phyloP scores from a whole-genome alignment of 2,113 vertebrate genomes.

The Probosciger aterrimus region DNA sequence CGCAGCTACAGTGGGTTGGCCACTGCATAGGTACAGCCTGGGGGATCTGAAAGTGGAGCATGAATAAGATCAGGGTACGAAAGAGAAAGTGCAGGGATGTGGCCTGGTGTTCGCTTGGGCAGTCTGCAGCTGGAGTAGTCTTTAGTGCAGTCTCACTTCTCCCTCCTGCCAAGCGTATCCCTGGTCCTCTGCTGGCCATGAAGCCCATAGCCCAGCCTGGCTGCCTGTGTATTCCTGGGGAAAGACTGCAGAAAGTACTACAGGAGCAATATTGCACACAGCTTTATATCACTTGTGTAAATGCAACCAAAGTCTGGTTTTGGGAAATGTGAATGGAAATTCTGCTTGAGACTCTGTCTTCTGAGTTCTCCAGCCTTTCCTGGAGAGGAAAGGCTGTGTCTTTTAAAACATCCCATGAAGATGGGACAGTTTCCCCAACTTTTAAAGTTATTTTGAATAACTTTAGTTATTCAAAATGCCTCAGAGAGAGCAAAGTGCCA shows the following conservation, averaged over 20 bases:
- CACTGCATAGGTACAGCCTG: background rate
- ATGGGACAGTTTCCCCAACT: background rate
- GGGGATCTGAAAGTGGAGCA: background rate
- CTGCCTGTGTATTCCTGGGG: background rate
- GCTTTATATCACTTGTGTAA: background rate
- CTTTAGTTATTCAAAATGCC: background rate
- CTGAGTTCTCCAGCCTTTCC: background rate
- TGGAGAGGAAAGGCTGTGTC: background rate
- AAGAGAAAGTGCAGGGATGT: no score
- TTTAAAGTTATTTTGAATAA: no score
- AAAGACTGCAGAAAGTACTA: background rate
- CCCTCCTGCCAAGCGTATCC: background rate
- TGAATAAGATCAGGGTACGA: background rate
- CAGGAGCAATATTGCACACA: background rate
- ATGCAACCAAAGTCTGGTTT: background rate
- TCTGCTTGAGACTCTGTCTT: background rate
- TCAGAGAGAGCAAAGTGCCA: background rate
- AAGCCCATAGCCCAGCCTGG: accelerated
- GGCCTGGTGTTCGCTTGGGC: background rate
- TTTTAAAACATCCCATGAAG: background rate
- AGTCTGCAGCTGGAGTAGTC: accelerated
- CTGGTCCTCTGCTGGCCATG: background rate
- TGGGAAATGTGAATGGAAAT: background rate
- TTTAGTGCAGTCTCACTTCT: background rate
- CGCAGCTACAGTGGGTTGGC: background rate